Conservation (phyloP, 2,888 invertebrate genomes). For the Cyrtodaria siliqua region DNA sequence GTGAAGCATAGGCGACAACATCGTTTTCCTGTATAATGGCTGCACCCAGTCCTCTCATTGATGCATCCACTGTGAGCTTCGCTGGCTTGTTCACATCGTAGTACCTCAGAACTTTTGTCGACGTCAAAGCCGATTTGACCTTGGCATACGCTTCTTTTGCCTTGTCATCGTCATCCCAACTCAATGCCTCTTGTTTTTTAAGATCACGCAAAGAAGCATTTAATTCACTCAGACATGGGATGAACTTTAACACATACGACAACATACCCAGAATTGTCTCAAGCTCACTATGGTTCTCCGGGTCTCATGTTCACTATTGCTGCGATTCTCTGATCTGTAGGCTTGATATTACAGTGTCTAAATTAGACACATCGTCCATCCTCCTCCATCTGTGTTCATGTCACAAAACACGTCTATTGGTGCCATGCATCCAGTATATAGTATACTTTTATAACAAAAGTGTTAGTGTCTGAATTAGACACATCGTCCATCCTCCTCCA, state of each 20-base stretch:
- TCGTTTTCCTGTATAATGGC: too few species aligned
- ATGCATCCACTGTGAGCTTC: conserved; percentile 37
- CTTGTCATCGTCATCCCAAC: conserved; percentile 9
- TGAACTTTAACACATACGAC: conserved; percentile 33
- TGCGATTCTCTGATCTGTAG: conserved; percentile 25
- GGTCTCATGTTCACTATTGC: conserved; percentile 33
- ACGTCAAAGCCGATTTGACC: conserved; percentile 42
- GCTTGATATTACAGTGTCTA: too few species aligned
- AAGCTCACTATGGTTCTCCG: conserved; percentile 23
- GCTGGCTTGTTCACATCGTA: conserved; percentile 39
- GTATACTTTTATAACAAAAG: too few species aligned
- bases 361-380: too few species aligned
- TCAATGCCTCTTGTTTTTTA: conserved; percentile 16
- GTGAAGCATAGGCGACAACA: conserved; percentile 52
- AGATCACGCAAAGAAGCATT: conserved; percentile 40
- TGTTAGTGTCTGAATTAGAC: too few species aligned
- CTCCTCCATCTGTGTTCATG: too few species aligned
- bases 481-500: too few species aligned
- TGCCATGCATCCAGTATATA: too few species aligned
- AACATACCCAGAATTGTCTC: conserved; percentile 40
- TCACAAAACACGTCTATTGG: too few species aligned
- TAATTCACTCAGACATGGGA: conserved; percentile 20
- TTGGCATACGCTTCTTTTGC: conserved; percentile 48
- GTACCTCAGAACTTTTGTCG: conserved; percentile 58
- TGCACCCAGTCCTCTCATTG: conserved; percentile 38